These are phyloP conservation scores for Platynereis dumerilii DNA, from an alignment of 2,888 invertebrate genomes.

Conservation along the genomic window DNA sequence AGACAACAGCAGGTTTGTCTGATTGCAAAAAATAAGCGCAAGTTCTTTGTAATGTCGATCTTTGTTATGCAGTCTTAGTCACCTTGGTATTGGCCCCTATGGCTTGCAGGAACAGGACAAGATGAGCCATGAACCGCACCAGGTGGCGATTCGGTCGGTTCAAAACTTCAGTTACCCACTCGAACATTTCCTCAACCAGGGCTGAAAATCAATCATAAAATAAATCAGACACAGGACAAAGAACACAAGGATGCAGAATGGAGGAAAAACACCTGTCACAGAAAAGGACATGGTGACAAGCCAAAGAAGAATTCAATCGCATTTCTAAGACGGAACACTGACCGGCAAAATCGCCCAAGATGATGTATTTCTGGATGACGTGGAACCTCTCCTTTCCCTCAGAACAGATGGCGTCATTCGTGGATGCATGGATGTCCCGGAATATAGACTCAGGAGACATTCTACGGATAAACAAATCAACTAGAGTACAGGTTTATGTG, in stretches of 20 bases:
- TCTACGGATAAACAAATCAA: conserved; percentile 63
- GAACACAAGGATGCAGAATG: too few relatives aligned
- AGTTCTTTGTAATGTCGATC: too few relatives aligned
- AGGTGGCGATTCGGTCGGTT: conserved; percentile 64
- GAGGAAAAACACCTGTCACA: conserved; percentile 5
- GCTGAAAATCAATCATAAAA: conserved; percentile 49
- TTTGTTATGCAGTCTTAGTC: conserved; percentile 23
- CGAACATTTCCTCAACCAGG: conserved; percentile 75
- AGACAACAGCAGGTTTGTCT: too few relatives aligned
- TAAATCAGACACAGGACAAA: too few relatives aligned
- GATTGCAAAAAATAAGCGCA: too few relatives aligned
- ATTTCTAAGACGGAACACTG: too few relatives aligned
- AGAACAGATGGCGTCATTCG: conserved; percentile 67
- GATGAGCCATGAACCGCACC: conserved; percentile 82
- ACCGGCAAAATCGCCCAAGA: conserved; percentile 75
- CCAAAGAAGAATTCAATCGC: too few relatives aligned
- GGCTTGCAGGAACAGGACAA: conserved; percentile 81
- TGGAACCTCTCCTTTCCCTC: conserved; percentile 74
- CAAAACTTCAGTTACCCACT: conserved; percentile 44
- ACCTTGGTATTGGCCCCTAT: conserved; percentile 70
- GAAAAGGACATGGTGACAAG: background rate
- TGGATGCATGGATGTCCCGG: conserved; percentile 71
- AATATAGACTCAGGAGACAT: conserved; percentile 75
- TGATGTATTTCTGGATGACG: conserved; percentile 82
- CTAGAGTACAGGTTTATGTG: too few relatives aligned